phyloP scores from a whole-genome alignment of 2,113 vertebrate genomes.

The Rhipidura dahli region DNA sequence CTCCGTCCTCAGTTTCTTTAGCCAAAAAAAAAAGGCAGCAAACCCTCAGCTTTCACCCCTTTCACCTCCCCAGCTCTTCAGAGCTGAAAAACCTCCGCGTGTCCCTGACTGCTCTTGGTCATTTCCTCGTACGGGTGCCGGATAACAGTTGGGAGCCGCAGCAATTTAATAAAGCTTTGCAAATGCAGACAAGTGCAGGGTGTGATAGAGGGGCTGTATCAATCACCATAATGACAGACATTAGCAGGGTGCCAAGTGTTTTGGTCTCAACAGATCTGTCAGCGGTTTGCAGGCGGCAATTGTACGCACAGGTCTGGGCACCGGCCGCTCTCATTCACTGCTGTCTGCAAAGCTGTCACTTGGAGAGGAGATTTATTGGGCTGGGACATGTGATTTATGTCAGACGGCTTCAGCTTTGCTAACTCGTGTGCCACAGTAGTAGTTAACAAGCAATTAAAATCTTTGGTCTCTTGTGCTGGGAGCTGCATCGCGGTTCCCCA shows the following conservation, averaged over 20 bases:
- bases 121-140: neutral
- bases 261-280: constrained; percentile 74
- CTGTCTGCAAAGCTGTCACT: constrained; percentile 61
- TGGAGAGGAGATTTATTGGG: constrained; percentile 54
- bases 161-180: constrained; percentile 83
- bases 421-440: constrained; percentile 24
- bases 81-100: neutral
- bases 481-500: neutral
- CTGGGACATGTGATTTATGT: constrained; percentile 63
- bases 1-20: neutral
- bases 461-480: constrained; percentile 1
- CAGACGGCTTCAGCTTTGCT: constrained; percentile 34
- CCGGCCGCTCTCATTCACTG: constrained; percentile 16
- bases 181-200: constrained; percentile 52
- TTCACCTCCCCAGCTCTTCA: neutral
- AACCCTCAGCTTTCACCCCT: neutral
- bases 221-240: constrained; percentile 89
- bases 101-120: constrained; percentile 28
- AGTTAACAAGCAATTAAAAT: constrained; percentile 69
- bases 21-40: neutral
- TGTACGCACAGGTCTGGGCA: neutral
- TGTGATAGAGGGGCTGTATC: constrained; percentile 78
- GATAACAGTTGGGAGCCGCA: constrained; percentile 46
- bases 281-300: constrained; percentile 23
- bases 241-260: constrained; percentile 87